Conservation (phyloP, 1,140 invertebrate species). For the Cephus cinctus region DNA sequence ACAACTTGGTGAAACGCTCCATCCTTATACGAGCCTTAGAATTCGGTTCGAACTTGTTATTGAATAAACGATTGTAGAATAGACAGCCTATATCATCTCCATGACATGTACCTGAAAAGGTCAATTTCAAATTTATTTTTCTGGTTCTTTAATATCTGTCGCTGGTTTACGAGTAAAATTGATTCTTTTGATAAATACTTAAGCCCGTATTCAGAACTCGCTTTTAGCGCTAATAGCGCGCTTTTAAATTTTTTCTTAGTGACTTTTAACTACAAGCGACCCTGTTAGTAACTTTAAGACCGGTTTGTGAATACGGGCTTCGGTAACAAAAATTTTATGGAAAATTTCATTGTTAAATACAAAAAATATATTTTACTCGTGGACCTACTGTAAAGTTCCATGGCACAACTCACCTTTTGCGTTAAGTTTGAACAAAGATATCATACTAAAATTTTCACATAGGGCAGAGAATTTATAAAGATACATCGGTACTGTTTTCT, state of each 20-base stretch:
- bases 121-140: too few species aligned
- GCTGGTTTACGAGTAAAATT: neutral
- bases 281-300: neutral
- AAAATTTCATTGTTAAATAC: conserved; percentile 1
- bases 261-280: neutral
- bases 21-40: conserved; percentile 18
- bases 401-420: conserved; percentile 1
- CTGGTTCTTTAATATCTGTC: too few species aligned
- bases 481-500: conserved; percentile 44
- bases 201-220: neutral
- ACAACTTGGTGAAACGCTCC: conserved; percentile 38
- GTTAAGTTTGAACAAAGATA: neutral
- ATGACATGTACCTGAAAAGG: conserved; percentile 34
- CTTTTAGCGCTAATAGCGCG: neutral
- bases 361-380: conserved; percentile 5
- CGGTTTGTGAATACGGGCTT: neutral
- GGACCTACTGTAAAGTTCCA: conserved; percentile 2
- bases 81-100: conserved; percentile 36
- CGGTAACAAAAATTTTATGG: neutral
- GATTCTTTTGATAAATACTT: neutral
- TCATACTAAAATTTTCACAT: neutral
- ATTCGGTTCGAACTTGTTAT: neutral
- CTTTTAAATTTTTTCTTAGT: neutral
- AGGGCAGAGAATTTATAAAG: conserved; percentile 56
- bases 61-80: conserved; percentile 20